Evolutionary conservation across 2,888 invertebrate species (phyloP).

Genomic region (Trichogramma dendrolimi): DNA sequence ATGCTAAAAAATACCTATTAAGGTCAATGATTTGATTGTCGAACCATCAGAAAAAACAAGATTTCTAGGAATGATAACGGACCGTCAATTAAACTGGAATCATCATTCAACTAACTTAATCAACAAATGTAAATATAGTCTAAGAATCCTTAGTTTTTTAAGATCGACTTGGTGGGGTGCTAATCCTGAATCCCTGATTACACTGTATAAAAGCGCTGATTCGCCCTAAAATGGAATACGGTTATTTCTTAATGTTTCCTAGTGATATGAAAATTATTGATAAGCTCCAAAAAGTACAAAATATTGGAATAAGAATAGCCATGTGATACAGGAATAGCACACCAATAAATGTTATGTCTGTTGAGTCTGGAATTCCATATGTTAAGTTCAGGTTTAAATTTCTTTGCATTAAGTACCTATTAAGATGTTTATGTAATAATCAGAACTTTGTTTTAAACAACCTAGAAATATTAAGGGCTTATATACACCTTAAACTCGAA

Average conservation of each 20-base stretch:
- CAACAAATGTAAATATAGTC: constrained; percentile 9
- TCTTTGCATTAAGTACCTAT: too few species aligned
- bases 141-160: constrained; percentile 20
- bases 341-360: too few species aligned
- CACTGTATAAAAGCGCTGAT: constrained; percentile 10
- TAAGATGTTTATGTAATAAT: too few species aligned
- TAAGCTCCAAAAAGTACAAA: constrained; percentile 20
- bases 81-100: constrained; percentile 20
- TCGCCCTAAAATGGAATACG: constrained; percentile 21
- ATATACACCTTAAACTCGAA: too few species aligned
- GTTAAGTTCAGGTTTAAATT: too few species aligned
- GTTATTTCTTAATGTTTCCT: constrained; percentile 19
- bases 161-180: constrained; percentile 25
- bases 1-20: background rate
- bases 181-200: constrained; percentile 5
- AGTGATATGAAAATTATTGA: background rate
- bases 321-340: constrained; percentile 21
- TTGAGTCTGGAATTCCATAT: too few species aligned
- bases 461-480: too few species aligned
- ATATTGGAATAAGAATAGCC: constrained; percentile 17
- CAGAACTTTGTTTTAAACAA: too few species aligned
- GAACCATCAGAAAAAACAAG: constrained; percentile 6
- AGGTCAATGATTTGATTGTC: constrained; percentile 2
- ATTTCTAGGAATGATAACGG: constrained; percentile 21
- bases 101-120: constrained; percentile 11